These are phyloP conservation scores for Catocala fraxini DNA, from an alignment of 2,888 invertebrate species.

Conservation along the genomic window DNA sequence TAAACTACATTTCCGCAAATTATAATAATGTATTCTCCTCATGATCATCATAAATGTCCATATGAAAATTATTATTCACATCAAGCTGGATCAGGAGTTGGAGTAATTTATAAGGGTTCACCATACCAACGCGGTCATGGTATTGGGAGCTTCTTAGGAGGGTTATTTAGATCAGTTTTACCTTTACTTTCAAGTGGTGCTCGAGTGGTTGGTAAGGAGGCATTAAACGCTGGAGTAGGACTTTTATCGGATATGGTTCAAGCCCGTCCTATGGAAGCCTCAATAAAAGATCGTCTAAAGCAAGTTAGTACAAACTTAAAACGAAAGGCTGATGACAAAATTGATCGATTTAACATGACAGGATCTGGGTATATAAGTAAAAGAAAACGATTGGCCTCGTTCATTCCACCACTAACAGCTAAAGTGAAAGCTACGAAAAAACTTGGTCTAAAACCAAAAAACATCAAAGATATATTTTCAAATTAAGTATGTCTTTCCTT, in stretches of 20 bases:
- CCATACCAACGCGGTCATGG: slow-evolving; percentile 39
- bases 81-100: slow-evolving; percentile 48
- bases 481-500: slow-evolving; percentile 45
- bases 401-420: slow-evolving; percentile 8
- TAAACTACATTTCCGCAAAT: slow-evolving; percentile 47
- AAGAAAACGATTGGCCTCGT: slow-evolving; percentile 13
- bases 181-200: slow-evolving; percentile 47
- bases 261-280: slow-evolving; percentile 23
- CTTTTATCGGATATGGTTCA: slow-evolving; percentile 43
- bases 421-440: slow-evolving; percentile 4
- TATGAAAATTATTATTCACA: slow-evolving; percentile 38
- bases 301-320: slow-evolving; percentile 41
- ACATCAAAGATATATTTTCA: slow-evolving; percentile 43
- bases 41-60: slow-evolving; percentile 30
- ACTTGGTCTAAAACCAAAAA: background rate
- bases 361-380: slow-evolving; percentile 46
- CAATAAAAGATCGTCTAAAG: slow-evolving; percentile 28
- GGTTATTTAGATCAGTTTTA: slow-evolving; percentile 48
- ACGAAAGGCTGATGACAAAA: slow-evolving; percentile 37
- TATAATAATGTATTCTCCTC: slow-evolving; percentile 37
- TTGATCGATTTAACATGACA: slow-evolving; percentile 35
- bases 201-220: slow-evolving; percentile 43
- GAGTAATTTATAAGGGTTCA: slow-evolving; percentile 47
- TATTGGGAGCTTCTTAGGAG: slow-evolving; percentile 38
- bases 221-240: slow-evolving; percentile 45